phyloP scores from a whole-genome alignment of 2,888 invertebrate genomes.

The Ormyrus nitidulus region DNA sequence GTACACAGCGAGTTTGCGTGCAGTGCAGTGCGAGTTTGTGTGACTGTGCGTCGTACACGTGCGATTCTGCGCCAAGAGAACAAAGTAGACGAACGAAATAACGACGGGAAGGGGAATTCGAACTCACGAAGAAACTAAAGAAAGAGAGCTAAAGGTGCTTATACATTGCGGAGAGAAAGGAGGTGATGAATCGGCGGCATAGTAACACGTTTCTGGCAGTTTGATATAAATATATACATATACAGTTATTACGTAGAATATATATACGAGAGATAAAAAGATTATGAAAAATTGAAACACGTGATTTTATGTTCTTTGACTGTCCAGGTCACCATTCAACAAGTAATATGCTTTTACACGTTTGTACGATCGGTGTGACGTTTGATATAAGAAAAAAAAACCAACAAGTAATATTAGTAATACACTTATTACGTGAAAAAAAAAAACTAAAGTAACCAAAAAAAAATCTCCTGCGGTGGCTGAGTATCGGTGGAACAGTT shows the following conservation, averaged over 20 bases:
- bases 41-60: constrained; percentile 53
- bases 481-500: constrained; percentile 14
- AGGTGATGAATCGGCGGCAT: constrained; percentile 21
- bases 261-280: constrained; percentile 47
- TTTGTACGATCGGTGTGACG: constrained; percentile 55
- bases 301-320: constrained; percentile 49
- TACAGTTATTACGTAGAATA: constrained; percentile 45
- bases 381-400: constrained; percentile 47
- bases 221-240: constrained; percentile 51
- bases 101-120: constrained; percentile 31
- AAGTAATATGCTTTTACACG: constrained; percentile 56
- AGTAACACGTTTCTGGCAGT: constrained; percentile 46
- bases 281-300: constrained; percentile 50
- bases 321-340: constrained; percentile 42
- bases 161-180: constrained; percentile 37
- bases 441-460: constrained; percentile 16
- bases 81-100: constrained; percentile 17
- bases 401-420: constrained; percentile 35
- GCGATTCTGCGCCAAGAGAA: constrained; percentile 47
- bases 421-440: constrained; percentile 42
- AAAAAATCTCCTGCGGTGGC: constrained; percentile 36
- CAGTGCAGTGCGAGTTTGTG: constrained; percentile 43
- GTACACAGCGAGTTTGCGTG: constrained; percentile 45
- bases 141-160: constrained; percentile 33
- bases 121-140: neutral